These are phyloP conservation scores for Linnaemya vulpina DNA, from an alignment of 2,888 invertebrate genomes.

Conservation along the genomic window DNA sequence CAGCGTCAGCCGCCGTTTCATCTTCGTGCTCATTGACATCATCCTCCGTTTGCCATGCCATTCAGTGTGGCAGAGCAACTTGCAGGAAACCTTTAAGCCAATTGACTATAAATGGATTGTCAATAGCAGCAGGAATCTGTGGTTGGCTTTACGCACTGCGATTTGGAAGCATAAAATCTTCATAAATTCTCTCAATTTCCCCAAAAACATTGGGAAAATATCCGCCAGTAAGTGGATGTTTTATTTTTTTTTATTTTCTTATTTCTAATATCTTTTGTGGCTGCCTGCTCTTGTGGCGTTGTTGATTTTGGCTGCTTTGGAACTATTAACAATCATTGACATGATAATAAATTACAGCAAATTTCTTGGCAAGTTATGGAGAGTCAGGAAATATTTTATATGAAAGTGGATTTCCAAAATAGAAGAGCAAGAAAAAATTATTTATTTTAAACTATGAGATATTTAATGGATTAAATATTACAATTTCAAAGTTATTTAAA, in stretches of 20 bases:
- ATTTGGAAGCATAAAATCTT: conserved; percentile 40
- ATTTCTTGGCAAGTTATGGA: conserved; percentile 36
- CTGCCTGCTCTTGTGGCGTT: conserved; percentile 18
- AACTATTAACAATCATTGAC: conserved; percentile 49
- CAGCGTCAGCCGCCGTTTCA: not conserved
- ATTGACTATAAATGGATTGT: conserved; percentile 68
- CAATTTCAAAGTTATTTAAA: no score
- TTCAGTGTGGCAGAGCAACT: conserved; percentile 1
- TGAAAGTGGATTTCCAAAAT: not conserved
- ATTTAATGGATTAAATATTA: no score
- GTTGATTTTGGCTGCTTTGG: conserved; percentile 1
- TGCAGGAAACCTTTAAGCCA: conserved; percentile 67
- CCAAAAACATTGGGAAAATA: conserved; percentile 60
- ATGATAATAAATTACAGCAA: conserved; percentile 53
- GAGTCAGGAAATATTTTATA: not conserved
- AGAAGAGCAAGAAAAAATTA: not conserved
- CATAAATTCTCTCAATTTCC: conserved; percentile 70
- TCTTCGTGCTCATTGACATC: not conserved
- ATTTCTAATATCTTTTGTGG: conserved; percentile 1
- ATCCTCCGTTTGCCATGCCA: not conserved
- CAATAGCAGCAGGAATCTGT: conserved; percentile 68
- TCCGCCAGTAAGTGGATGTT: conserved; percentile 50
- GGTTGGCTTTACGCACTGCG: conserved; percentile 30
- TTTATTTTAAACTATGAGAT: not conserved
- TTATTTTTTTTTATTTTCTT: conserved; percentile 10